These are phyloP conservation scores for Onthophagus sagittarius DNA, from an alignment of 2,888 invertebrate species.

Conservation along the genomic window DNA sequence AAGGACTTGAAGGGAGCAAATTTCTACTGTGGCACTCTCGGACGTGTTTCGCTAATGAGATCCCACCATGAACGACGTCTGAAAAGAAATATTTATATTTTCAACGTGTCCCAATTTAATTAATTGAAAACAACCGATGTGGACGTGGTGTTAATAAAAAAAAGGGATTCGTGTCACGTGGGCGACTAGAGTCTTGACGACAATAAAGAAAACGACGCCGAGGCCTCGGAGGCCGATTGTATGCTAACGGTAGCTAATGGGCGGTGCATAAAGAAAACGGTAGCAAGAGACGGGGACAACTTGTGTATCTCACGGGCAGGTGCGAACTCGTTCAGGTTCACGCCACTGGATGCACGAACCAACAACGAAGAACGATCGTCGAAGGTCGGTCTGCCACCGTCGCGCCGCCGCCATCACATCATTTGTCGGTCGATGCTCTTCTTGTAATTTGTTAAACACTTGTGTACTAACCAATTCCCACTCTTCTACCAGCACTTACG, in stretches of 20 bases:
- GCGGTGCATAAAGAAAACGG: slow-evolving; percentile 23
- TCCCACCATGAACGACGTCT: background rate
- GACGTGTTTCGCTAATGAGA: background rate
- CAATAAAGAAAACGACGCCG: background rate
- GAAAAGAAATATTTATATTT: no score
- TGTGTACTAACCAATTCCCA: background rate
- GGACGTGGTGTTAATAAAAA: background rate
- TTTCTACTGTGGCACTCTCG: background rate
- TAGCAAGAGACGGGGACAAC: slow-evolving; percentile 27
- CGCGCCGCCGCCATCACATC: slow-evolving; percentile 7
- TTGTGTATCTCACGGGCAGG: slow-evolving; percentile 30
- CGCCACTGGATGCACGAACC: slow-evolving; percentile 17
- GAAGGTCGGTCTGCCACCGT: background rate
- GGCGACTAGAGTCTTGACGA: background rate
- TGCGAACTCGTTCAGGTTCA: slow-evolving; percentile 30
- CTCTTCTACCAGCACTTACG: slow-evolving; percentile 15
- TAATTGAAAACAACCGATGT: background rate
- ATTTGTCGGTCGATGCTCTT: background rate
- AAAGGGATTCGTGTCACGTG: background rate
- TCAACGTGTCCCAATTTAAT: background rate
- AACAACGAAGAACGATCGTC: background rate
- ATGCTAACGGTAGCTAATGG: slow-evolving; percentile 27
- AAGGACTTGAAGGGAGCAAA: slow-evolving; percentile 13
- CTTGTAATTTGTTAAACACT: background rate
- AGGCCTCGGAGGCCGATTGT: slow-evolving; percentile 11